phyloP scores from a whole-genome alignment of 2,888 invertebrate species.

The Eugnorisma glareosa region DNA sequence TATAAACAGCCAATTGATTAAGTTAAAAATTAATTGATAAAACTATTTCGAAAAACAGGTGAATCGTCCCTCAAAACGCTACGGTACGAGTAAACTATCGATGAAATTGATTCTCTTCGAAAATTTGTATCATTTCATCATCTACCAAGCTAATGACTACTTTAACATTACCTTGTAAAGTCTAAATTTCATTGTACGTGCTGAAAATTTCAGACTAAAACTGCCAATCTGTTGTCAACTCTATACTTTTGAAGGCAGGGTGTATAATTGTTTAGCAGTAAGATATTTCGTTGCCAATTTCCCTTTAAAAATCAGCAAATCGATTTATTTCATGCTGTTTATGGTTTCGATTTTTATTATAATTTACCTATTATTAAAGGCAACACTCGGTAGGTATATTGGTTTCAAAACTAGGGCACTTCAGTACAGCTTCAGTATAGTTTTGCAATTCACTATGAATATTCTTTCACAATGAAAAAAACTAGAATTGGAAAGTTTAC shows the following conservation, averaged over 20 bases:
- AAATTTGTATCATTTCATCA: constrained; percentile 20
- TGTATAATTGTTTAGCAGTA: constrained; percentile 1
- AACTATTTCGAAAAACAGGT: constrained; percentile 43
- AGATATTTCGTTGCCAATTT: constrained; percentile 29
- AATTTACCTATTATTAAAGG: neutral
- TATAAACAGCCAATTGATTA: neutral
- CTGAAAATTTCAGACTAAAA: neutral
- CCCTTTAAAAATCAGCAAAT: constrained; percentile 39
- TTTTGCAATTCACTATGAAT: neutral
- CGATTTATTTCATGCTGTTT: constrained; percentile 57
- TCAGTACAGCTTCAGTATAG: neutral
- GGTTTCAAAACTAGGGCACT: constrained; percentile 34
- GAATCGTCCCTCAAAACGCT: constrained; percentile 48
- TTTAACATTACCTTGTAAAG: neutral
- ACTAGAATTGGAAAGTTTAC: neutral
- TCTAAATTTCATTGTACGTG: neutral
- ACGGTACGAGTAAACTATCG: constrained; percentile 43
- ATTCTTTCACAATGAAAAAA: neutral
- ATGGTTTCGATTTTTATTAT: constrained; percentile 31
- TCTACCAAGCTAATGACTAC: constrained; percentile 19
- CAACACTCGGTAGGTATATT: neutral
- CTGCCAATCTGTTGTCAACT: neutral
- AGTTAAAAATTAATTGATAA: neutral
- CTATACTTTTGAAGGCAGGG: fast-evolving
- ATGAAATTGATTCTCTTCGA: constrained; percentile 59